phyloP scores from a whole-genome alignment of 1,140 invertebrate species.

The Aphaenogaster floridana region DNA sequence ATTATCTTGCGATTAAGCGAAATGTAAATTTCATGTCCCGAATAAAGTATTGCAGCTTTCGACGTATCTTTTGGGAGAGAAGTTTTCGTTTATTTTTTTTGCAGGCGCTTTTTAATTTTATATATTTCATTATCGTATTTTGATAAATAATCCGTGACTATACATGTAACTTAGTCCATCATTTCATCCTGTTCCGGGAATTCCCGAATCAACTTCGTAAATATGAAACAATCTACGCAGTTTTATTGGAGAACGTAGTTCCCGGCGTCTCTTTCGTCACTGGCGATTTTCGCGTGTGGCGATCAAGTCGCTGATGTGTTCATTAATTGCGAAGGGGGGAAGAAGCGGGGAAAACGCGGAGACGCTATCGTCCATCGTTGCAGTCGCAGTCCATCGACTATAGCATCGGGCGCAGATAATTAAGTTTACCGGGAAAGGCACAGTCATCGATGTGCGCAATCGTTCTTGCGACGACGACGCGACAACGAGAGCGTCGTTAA shows the following conservation, averaged over 20 bases:
- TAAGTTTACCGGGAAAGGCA: constrained; percentile 27
- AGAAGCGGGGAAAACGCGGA: constrained; percentile 10
- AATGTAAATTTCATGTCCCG: not conserved
- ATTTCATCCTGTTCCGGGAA: not conserved
- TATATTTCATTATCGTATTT: not conserved
- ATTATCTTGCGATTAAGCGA: constrained; percentile 24
- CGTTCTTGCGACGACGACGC: constrained; percentile 24
- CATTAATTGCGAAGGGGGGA: constrained; percentile 33
- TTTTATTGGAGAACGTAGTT: constrained; percentile 50
- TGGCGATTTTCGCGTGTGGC: constrained; percentile 44
- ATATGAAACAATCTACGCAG: not conserved
- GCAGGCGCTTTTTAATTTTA: not conserved
- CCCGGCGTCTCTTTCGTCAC: constrained; percentile 1
- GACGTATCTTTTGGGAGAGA: not conserved
- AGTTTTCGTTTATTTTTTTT: not conserved
- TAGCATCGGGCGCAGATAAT: constrained; percentile 16
- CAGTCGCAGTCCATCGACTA: constrained; percentile 6
- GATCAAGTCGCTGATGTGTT: constrained; percentile 37
- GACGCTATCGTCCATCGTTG: not conserved
- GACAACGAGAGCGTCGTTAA: constrained; percentile 22
- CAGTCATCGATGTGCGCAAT: constrained; percentile 26
- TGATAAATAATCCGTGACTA: not conserved
- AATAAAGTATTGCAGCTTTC: not conserved
- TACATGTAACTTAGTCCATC: not conserved
- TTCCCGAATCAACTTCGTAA: constrained; percentile 33